These are phyloP conservation scores for Agonopterix heracliana DNA, from an alignment of 2,888 invertebrate species.

Conservation along the genomic window DNA sequence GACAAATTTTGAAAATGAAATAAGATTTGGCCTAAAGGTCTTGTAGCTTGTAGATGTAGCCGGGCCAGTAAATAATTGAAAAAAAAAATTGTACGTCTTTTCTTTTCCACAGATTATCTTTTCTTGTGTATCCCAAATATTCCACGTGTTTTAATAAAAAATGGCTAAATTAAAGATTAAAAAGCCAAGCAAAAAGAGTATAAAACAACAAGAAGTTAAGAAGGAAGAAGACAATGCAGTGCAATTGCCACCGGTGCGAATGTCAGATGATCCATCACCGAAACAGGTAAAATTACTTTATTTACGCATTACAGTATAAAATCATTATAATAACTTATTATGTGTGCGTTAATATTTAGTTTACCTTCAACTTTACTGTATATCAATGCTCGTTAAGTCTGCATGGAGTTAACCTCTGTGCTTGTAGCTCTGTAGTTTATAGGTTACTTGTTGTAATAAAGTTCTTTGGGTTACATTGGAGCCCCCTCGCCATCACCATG, in stretches of 20 bases:
- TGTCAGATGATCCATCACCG: conserved; percentile 82
- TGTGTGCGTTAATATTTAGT: neutral
- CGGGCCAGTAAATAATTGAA: too few species aligned
- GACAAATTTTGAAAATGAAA: too few species aligned
- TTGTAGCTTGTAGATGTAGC: too few species aligned
- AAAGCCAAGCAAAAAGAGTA: conserved; percentile 56
- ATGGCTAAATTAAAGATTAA: conserved; percentile 58
- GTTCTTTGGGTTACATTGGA: too few species aligned
- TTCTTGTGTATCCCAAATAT: too few species aligned
- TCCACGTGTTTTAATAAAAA: conserved; percentile 5
- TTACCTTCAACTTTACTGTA: neutral
- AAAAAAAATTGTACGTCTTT: too few species aligned
- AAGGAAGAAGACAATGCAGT: conserved; percentile 48
- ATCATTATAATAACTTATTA: neutral
- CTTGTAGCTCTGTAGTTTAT: too few species aligned
- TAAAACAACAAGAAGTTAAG: conserved; percentile 41
- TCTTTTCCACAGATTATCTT: too few species aligned
- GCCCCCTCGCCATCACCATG: too few species aligned
- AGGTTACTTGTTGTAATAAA: too few species aligned
- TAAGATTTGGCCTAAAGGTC: too few species aligned
- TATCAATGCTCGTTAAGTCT: neutral
- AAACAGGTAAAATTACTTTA: conserved; percentile 75
- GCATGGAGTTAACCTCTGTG: neutral
- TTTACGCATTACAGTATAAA: neutral
- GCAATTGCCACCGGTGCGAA: conserved; percentile 74